These are phyloP conservation scores for Sternotherus odoratus DNA, from an alignment of 2,797 vertebrate species.

Conservation along the genomic window DNA sequence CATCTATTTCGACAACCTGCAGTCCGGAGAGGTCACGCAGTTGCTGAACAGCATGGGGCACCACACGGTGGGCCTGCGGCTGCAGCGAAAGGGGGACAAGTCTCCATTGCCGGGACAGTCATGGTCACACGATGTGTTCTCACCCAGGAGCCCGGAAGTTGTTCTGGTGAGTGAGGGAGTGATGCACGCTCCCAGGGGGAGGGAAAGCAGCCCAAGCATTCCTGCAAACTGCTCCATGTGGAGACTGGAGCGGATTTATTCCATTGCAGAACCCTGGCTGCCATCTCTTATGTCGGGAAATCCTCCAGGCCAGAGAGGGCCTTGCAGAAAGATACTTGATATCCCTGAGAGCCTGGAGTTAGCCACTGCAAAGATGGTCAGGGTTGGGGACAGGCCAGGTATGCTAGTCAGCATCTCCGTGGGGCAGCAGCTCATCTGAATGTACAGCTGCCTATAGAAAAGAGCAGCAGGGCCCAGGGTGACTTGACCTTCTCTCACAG, in stretches of 20 bases:
- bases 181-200: no score
- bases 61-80: conserved; percentile 93
- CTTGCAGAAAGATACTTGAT: not conserved
- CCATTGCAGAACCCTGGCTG: not conserved
- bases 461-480: not conserved
- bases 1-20: conserved; percentile 95
- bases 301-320: no score
- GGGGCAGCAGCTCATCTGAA: not conserved
- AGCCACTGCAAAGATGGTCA: not conserved
- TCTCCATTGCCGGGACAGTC: conserved; percentile 86
- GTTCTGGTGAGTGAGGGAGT: conserved; percentile 85
- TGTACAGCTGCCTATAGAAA: not conserved
- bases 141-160: conserved; percentile 85
- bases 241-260: not conserved
- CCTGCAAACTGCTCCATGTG: not conserved
- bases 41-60: conserved; percentile 90
- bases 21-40: conserved; percentile 90
- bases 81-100: conserved; percentile 91
- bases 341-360: not conserved
- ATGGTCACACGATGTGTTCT: conserved; percentile 58
- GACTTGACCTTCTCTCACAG: not conserved
- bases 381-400: not conserved
- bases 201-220: not conserved
- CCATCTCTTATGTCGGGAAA: not conserved
- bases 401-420: not conserved